Conservation (phyloP, 1,140 invertebrate genomes). For the Musca domestica region DNA sequence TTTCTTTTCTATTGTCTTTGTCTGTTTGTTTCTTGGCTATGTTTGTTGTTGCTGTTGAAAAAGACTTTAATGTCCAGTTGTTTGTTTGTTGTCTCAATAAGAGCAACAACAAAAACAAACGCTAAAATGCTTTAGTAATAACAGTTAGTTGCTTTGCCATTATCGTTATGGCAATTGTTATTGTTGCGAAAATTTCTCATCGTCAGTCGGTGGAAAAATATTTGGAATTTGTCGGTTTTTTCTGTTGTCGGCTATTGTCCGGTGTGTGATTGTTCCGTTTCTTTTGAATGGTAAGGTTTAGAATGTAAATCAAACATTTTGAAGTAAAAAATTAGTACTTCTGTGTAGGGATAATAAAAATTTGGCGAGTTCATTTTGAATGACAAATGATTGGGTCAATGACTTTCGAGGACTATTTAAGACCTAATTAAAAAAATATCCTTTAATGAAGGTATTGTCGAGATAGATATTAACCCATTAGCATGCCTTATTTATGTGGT, state of each 20-base stretch:
- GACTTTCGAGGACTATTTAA: too few relatives aligned
- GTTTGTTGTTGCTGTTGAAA: background rate
- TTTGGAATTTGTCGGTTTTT: constrained; percentile 3
- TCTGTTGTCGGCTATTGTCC: background rate
- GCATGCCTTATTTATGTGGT: too few relatives aligned
- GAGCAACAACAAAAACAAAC: background rate
- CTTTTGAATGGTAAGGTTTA: too few relatives aligned
- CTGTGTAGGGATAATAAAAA: too few relatives aligned
- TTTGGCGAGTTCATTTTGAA: too few relatives aligned
- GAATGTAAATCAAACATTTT: too few relatives aligned
- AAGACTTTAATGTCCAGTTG: background rate
- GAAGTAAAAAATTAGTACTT: too few relatives aligned
- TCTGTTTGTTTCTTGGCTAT: background rate
- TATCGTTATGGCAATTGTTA: constrained; percentile 19
- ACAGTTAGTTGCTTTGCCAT: constrained; percentile 5
- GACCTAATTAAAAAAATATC: too few relatives aligned
- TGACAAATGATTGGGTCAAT: too few relatives aligned
- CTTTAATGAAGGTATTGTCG: too few relatives aligned
- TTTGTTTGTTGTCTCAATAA: constrained; percentile 12
- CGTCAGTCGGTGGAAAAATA: constrained; percentile 14
- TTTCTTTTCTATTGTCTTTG: constrained; percentile 11
- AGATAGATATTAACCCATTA: too few relatives aligned
- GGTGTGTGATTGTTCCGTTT: too few relatives aligned
- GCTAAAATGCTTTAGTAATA: constrained; percentile 15
- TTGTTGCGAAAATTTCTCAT: constrained; percentile 19